phyloP scores from a whole-genome alignment of 2,888 invertebrate genomes.

The Lycia hirtaria region DNA sequence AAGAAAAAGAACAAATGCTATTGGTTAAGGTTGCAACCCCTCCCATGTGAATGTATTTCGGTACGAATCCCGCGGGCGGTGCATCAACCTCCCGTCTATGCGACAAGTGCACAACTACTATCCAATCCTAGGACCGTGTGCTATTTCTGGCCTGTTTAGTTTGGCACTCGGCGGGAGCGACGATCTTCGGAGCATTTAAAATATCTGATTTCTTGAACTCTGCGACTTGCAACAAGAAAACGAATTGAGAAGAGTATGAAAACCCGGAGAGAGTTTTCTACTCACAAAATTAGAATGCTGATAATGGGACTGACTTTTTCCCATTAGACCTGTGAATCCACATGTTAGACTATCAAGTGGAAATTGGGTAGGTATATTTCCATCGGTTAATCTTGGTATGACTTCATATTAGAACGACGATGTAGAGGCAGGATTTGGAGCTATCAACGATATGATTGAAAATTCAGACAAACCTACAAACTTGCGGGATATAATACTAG shows the following conservation, averaged over 20 bases:
- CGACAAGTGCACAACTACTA: conserved; percentile 39
- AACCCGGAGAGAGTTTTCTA: neutral
- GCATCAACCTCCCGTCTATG: conserved; percentile 50
- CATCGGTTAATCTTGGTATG: no score
- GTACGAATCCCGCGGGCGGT: conserved; percentile 28
- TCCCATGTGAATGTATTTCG: conserved; percentile 30
- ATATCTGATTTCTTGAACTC: conserved; percentile 31
- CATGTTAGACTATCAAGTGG: no score
- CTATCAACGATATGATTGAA: no score
- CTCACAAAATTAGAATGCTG: neutral
- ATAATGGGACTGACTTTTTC: no score
- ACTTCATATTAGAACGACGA: no score
- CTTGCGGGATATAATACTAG: no score
- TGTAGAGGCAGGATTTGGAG: no score
- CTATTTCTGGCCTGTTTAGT: conserved; percentile 34
- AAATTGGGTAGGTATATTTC: no score
- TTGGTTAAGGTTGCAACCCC: no score
- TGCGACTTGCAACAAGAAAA: neutral
- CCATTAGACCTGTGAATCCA: no score
- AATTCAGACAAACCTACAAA: no score
- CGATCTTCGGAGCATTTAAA: conserved; percentile 37
- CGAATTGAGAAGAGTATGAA: neutral
- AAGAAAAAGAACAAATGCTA: no score
- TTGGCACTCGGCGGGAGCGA: conserved; percentile 34
- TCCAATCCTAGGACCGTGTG: conserved; percentile 29